phyloP scores from a whole-genome alignment of 2,797 vertebrate species.

The Syngnathus rostellatus region DNA sequence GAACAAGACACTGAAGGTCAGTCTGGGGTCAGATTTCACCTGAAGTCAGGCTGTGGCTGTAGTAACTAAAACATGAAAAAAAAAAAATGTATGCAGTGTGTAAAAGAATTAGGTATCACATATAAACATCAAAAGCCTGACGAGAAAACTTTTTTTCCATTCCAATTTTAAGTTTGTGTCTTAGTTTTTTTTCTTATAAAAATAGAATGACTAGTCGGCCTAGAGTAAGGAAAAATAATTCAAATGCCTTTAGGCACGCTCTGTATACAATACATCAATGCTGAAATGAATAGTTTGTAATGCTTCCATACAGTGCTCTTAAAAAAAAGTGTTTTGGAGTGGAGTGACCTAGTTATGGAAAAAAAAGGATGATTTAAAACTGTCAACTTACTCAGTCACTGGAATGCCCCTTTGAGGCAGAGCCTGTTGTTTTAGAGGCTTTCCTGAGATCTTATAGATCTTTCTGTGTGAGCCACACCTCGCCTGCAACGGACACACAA shows the following conservation, averaged over 20 bases:
- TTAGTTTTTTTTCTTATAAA: not conserved
- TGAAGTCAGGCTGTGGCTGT: not conserved
- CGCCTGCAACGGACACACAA: slow-evolving; percentile 38
- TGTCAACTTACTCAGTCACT: slow-evolving; percentile 39
- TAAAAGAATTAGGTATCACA: not conserved
- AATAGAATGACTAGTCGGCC: not conserved
- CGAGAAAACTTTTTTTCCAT: not conserved
- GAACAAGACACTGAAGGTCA: slow-evolving; percentile 15
- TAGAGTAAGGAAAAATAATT: not conserved
- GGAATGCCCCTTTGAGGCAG: slow-evolving; percentile 32
- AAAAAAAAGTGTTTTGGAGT: slow-evolving; percentile 6
- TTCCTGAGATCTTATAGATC: slow-evolving; percentile 28
- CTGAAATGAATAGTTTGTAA: slow-evolving; percentile 7
- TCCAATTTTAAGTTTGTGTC: not conserved
- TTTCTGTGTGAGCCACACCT: slow-evolving; percentile 41
- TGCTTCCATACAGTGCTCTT: slow-evolving; percentile 8
- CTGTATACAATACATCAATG: not conserved
- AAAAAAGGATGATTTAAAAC: slow-evolving; percentile 5
- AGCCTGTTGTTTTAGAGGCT: slow-evolving; percentile 16
- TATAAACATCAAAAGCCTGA: not conserved
- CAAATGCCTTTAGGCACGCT: not conserved
- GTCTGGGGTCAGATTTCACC: not conserved
- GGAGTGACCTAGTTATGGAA: slow-evolving; percentile 15
- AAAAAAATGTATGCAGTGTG: not conserved
- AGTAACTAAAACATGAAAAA: not conserved